Conservation (phyloP, 1,140 invertebrate genomes). For the Caenorhabditis elegans region WBcel235 BX284603.4:10252501-10253000, state of each 20-base stretch:
- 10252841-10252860: no score
- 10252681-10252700: constrained; percentile 54
- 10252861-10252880: no score
- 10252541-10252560: constrained; percentile 5
- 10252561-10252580: constrained; percentile 42
- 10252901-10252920: no score
- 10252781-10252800: no score
- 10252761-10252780: no score
- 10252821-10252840: no score
- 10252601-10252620: constrained; percentile 55
- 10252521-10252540: constrained; percentile 30
- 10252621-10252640: background rate
- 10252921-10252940: no score
- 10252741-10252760: no score
- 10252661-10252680: constrained; percentile 31
- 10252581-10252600: constrained; percentile 64
- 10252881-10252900: no score
- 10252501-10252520: constrained; percentile 41
- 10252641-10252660: constrained; percentile 1
- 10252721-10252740: background rate
- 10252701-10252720: constrained; percentile 54
- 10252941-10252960: no score
- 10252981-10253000: no score
- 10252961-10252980: no score
- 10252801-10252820: background rate